Conservation (phyloP, 2,888 invertebrate genomes). For the Gortyna flavago region DNA sequence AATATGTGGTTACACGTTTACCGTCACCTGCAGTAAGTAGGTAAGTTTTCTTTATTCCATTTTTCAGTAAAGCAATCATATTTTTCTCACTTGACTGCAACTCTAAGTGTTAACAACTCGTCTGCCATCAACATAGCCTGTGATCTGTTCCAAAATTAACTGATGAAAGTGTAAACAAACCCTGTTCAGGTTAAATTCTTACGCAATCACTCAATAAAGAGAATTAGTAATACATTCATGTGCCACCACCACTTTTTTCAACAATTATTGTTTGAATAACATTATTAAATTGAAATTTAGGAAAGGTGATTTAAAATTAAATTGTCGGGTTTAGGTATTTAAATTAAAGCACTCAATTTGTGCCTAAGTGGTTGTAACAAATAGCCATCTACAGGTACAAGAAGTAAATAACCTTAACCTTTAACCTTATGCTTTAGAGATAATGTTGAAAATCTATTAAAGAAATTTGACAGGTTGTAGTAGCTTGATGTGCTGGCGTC, state of each 20-base stretch:
- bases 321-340: too few species aligned
- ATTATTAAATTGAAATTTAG: neutral
- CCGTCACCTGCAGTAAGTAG: neutral
- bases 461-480: too few species aligned
- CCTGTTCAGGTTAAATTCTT: neutral
- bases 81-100: neutral
- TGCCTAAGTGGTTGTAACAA: neutral
- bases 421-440: too few species aligned
- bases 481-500: too few species aligned
- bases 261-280: neutral
- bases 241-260: too few species aligned
- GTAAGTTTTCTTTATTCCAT: slow-evolving; percentile 20
- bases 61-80: neutral
- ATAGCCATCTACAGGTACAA: neutral
- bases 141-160: neutral
- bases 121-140: neutral
- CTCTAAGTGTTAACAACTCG: neutral
- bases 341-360: neutral
- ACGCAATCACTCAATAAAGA: too few species aligned
- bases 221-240: neutral
- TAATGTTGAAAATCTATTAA: too few species aligned
- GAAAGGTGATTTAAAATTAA: neutral
- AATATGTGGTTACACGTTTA: slow-evolving; percentile 5
- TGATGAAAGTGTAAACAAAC: neutral
- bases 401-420: too few species aligned